Evolutionary conservation across 1,140 invertebrate genomes (phyloP).

Genomic region (Lysiphlebus fabarum): DNA sequence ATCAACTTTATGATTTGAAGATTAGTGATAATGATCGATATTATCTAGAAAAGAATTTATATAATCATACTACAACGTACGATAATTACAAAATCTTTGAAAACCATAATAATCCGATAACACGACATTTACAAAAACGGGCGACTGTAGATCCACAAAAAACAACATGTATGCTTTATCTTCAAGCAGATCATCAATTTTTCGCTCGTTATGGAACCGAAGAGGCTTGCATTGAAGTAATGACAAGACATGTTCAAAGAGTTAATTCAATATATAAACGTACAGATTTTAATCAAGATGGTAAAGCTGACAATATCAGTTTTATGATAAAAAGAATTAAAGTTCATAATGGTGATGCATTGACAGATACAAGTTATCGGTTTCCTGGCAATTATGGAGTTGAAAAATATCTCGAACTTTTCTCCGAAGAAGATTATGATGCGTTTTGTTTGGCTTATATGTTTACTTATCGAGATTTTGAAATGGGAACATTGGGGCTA

Average conservation of each 20-base stretch:
- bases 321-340: constrained; percentile 97
- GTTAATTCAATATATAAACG: constrained; percentile 89
- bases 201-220: constrained; percentile 88
- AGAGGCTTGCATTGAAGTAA: constrained; percentile 91
- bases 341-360: constrained; percentile 80
- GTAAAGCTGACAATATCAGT: constrained; percentile 86
- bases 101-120: constrained; percentile 44
- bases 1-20: constrained; percentile 48
- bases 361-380: constrained; percentile 80
- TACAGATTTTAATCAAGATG: constrained; percentile 92
- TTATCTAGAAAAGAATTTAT: constrained; percentile 41
- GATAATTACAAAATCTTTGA: constrained; percentile 30
- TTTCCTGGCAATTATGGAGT: constrained; percentile 92
- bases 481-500: constrained; percentile 95
- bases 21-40: constrained; percentile 41
- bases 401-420: constrained; percentile 89
- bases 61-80: constrained; percentile 1
- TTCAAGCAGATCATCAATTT: constrained; percentile 93
- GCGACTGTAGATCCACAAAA: constrained; percentile 74
- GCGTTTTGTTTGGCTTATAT: constrained; percentile 98
- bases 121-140: constrained; percentile 66
- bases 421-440: constrained; percentile 97
- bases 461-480: constrained; percentile 98
- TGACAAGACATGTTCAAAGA: constrained; percentile 89
- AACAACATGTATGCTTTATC: constrained; percentile 85